These are phyloP conservation scores for Toxonevra muliebris DNA, from an alignment of 2,888 invertebrate species.

Conservation along the genomic window DNA sequence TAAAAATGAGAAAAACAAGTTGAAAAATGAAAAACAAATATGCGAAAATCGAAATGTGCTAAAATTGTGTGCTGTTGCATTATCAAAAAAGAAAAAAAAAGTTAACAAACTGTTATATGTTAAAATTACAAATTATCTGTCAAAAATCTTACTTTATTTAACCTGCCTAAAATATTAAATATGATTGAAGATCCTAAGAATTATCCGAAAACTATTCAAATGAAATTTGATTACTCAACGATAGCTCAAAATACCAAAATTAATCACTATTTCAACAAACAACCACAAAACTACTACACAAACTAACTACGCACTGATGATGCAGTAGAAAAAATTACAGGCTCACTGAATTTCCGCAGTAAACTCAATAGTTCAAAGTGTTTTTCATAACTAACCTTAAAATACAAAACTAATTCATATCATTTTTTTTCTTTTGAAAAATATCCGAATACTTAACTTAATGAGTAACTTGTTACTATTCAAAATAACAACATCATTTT, in stretches of 20 bases:
- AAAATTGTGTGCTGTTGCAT: background rate
- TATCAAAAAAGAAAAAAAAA: background rate
- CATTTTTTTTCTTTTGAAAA: background rate
- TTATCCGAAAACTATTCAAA: background rate
- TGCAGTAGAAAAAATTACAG: background rate
- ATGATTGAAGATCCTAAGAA: too few species aligned
- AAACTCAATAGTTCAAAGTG: constrained; percentile 28
- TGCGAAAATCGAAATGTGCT: too few species aligned
- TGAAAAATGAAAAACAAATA: too few species aligned
- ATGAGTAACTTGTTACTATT: too few species aligned
- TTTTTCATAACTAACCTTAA: constrained; percentile 15
- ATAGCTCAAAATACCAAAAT: background rate
- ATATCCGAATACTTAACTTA: too few species aligned
- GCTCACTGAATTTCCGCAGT: constrained; percentile 10
- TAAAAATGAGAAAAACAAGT: too few species aligned
- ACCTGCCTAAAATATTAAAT: too few species aligned
- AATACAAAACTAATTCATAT: constrained; percentile 16
- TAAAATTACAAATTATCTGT: too few species aligned
- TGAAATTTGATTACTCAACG: background rate
- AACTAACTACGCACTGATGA: background rate
- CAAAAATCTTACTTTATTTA: too few species aligned
- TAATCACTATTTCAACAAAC: background rate
- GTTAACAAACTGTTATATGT: too few species aligned
- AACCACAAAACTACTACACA: background rate
- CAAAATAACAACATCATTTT: too few species aligned